Evolutionary conservation across 2,888 invertebrate species (phyloP).

Genomic region (Polydrusus pterygomalis): DNA sequence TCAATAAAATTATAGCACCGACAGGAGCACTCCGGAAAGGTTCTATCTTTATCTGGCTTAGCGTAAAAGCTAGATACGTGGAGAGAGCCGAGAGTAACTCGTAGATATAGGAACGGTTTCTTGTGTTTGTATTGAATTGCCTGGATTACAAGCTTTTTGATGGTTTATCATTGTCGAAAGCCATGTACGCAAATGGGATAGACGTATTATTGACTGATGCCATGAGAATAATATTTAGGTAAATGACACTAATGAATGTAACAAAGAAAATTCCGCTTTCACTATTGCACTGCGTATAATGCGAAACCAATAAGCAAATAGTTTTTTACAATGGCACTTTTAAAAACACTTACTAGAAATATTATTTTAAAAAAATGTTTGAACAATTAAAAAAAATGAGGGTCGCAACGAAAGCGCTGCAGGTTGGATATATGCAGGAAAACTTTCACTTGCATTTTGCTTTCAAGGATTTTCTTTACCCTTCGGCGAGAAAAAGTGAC

Average conservation of each 20-base stretch:
- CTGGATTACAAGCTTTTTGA: slow-evolving; percentile 4
- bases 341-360: neutral
- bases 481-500: slow-evolving; percentile 19
- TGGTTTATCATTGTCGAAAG: neutral
- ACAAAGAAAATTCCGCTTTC: neutral
- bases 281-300: neutral
- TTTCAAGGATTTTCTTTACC: slow-evolving; percentile 14
- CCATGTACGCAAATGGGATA: neutral
- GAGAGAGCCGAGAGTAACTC: neutral
- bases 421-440: neutral
- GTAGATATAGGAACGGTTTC: neutral
- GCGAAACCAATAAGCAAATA: neutral
- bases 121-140: slow-evolving; percentile 23
- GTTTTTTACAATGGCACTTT: too few species aligned
- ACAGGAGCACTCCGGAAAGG: neutral
- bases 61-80: neutral
- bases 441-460: slow-evolving; percentile 30
- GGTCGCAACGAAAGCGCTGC: neutral
- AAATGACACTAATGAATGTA: neutral
- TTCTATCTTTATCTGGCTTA: neutral
- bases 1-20: slow-evolving; percentile 36
- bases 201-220: neutral
- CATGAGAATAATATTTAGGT: neutral
- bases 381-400: neutral
- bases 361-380: neutral